Evolutionary conservation across 2,797 vertebrate genomes (phyloP).

Genomic region (Pempheris klunzingeri): DNA sequence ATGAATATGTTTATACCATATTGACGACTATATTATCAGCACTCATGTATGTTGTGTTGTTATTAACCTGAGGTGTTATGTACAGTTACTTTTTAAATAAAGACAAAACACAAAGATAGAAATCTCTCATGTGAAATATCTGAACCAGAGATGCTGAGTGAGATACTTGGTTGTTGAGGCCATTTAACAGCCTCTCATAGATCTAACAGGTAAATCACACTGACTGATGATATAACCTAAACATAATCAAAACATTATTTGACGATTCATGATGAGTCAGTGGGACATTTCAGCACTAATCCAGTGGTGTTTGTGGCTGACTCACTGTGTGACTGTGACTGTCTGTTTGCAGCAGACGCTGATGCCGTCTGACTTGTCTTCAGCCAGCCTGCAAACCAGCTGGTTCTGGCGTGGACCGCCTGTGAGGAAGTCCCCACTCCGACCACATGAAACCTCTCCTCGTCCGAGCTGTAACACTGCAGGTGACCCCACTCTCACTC

Average conservation of each 20-base stretch:
- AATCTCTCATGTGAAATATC: neutral
- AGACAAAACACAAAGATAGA: neutral
- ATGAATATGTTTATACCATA: neutral
- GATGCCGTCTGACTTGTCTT: slow-evolving; percentile 30
- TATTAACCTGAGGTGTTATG: neutral
- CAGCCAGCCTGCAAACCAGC: slow-evolving; percentile 69
- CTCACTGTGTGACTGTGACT: slow-evolving; percentile 6
- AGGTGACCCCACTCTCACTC: slow-evolving; percentile 80
- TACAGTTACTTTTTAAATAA: neutral
- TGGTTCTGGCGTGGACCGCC: slow-evolving; percentile 68
- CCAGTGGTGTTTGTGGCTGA: slow-evolving; percentile 13
- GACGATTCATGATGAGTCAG: neutral
- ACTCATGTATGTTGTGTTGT: neutral
- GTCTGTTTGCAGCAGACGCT: slow-evolving; percentile 28
- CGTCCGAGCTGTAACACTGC: slow-evolving; percentile 75
- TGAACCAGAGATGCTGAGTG: neutral
- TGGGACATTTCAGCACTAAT: neutral
- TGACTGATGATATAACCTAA: neutral
- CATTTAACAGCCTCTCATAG: neutral
- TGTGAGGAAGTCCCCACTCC: slow-evolving; percentile 72
- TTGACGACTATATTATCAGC: neutral
- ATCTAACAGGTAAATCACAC: neutral
- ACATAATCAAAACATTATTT: neutral
- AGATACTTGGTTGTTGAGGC: no score
- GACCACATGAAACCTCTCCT: slow-evolving; percentile 69